Conservation (phyloP, 2,888 invertebrate species). For the Zelleria hepariella region DNA sequence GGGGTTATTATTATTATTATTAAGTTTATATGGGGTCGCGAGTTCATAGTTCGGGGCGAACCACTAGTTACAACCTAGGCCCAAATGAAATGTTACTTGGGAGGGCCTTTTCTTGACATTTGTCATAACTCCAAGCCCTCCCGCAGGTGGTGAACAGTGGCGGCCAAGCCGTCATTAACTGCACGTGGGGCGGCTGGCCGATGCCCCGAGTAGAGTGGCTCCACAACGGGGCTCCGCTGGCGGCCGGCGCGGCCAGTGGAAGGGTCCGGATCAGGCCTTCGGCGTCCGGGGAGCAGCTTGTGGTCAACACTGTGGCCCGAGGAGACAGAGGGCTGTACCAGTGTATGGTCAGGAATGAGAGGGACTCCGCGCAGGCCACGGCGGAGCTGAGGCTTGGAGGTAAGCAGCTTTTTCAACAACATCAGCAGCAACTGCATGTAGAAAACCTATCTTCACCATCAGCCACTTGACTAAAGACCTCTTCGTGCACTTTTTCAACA, state of each 20-base stretch:
- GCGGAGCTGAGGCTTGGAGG: conserved; percentile 85
- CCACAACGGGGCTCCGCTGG: conserved; percentile 78
- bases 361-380: conserved; percentile 85
- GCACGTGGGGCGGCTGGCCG: conserved; percentile 85
- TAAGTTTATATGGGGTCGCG: no score
- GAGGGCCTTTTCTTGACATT: no score
- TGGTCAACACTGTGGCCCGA: conserved; percentile 73
- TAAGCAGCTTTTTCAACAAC: no score
- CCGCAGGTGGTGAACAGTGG: conserved; percentile 86
- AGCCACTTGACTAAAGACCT: no score
- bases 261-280: conserved; percentile 43
- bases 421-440: no score
- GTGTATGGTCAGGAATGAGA: conserved; percentile 85
- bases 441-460: no score
- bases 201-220: conserved; percentile 81
- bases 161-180: conserved; percentile 86
- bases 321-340: conserved; percentile 92
- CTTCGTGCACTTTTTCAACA: no score
- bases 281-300: conserved; percentile 47
- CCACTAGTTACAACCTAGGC: no score
- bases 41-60: no score
- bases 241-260: conserved; percentile 54
- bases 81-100: no score
- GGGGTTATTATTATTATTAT: no score
- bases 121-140: no score